Conservation (phyloP, 1,140 invertebrate genomes). For the Zaprionus capensis region DNA sequence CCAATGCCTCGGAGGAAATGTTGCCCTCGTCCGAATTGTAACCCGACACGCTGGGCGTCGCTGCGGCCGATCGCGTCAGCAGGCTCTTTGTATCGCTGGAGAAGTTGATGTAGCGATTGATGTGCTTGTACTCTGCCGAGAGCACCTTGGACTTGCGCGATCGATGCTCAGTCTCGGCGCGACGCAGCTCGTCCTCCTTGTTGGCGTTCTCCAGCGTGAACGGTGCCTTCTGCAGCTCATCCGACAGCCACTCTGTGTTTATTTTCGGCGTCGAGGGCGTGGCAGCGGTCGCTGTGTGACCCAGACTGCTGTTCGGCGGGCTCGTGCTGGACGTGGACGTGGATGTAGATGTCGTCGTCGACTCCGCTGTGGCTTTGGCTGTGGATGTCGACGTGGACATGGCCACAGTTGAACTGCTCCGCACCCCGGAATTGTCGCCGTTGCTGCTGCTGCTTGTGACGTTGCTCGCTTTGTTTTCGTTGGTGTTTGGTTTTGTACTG, state of each 20-base stretch:
- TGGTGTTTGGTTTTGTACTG: conserved; percentile 65
- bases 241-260: conserved; percentile 65
- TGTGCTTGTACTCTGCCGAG: conserved; percentile 79
- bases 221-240: conserved; percentile 65
- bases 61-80: conserved; percentile 71
- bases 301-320: conserved; percentile 23
- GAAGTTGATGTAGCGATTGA: conserved; percentile 82
- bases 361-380: background rate
- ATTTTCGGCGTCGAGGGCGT: conserved; percentile 72
- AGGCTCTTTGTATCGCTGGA: conserved; percentile 78
- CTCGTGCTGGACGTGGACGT: conserved; percentile 23
- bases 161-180: conserved; percentile 74
- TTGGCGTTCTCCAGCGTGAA: conserved; percentile 80
- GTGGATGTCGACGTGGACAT: background rate
- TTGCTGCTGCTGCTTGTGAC: conserved; percentile 31
- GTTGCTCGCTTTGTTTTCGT: conserved; percentile 25
- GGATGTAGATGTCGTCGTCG: background rate
- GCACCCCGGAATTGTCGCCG: conserved; percentile 4
- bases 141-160: conserved; percentile 79
- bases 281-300: conserved; percentile 29
- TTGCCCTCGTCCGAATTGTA: conserved; percentile 68
- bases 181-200: conserved; percentile 74
- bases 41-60: conserved; percentile 58
- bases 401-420: background rate
- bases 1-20: conserved; percentile 79